phyloP scores from a whole-genome alignment of 2,113 vertebrate species.

The Pimephales promelas region DNA sequence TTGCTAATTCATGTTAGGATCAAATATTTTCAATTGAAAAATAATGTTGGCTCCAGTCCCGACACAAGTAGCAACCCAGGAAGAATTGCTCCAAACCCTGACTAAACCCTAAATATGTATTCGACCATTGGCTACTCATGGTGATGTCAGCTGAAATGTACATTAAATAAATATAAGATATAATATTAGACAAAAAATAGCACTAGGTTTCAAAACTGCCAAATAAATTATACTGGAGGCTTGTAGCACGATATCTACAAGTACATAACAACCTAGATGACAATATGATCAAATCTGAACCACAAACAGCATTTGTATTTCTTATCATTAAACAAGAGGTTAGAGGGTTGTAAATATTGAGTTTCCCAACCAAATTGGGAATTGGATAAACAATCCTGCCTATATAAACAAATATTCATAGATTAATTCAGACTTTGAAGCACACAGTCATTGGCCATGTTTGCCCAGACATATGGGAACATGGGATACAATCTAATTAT shows the following conservation, averaged over 20 bases:
- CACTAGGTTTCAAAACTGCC: neutral
- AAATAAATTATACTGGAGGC: neutral
- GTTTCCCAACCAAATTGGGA: neutral
- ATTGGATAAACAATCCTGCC: neutral
- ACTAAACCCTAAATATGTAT: neutral
- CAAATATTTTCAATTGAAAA: constrained; percentile 47
- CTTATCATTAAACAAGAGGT: neutral
- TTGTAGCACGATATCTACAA: neutral
- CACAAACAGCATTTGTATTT: neutral
- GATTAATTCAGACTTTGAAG: constrained; percentile 28
- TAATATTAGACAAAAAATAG: neutral
- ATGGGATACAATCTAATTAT: constrained; percentile 7
- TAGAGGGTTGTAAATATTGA: neutral
- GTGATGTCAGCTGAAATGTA: neutral
- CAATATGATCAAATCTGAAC: neutral
- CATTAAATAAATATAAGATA: neutral
- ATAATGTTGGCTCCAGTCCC: neutral
- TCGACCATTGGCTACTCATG: neutral
- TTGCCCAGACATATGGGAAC: constrained; percentile 8
- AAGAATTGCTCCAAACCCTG: neutral
- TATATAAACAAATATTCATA: neutral
- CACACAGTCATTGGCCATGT: neutral
- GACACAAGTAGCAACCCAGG: neutral
- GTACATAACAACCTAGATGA: neutral
- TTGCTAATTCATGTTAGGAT: constrained; percentile 67